Percentiles rank a stretch among this genome's conserved stretches.
Evolutionary conservation across 2,113 vertebrate species (phyloP).

Genomic region (Paradoxurus hermaphroditus): DNA sequence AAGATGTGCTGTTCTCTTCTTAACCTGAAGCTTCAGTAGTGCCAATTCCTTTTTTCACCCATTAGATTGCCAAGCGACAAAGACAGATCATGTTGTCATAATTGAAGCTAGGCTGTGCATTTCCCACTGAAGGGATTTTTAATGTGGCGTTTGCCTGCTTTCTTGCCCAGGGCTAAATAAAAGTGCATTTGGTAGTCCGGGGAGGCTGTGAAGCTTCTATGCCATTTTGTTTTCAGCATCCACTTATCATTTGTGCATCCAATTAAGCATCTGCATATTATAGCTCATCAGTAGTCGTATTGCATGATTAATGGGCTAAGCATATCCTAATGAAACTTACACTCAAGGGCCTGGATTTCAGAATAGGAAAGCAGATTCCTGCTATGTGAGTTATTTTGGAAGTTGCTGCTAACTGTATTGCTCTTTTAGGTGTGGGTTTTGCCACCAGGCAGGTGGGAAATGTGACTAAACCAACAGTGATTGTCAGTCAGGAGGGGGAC

Average conservation of each 20-base stretch:
- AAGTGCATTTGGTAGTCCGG: not conserved
- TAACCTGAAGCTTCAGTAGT: not conserved
- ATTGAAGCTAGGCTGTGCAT: not conserved
- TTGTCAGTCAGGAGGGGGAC: constrained; percentile 93
- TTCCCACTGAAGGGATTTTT: not conserved
- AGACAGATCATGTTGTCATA: not conserved
- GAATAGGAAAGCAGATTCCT: not conserved
- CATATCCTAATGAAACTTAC: not conserved
- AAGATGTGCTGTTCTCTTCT: not conserved
- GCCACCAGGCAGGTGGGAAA: constrained; percentile 94
- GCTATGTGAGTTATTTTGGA: not conserved
- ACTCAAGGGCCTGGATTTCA: not conserved
- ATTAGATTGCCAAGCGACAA: not conserved
- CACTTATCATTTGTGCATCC: not conserved
- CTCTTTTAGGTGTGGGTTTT: constrained; percentile 90
- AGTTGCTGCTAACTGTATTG: not conserved
- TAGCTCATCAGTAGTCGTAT: not conserved
- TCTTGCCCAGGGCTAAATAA: not conserved
- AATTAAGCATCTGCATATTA: not conserved
- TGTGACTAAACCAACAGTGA: constrained; percentile 93
- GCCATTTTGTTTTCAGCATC: not conserved
- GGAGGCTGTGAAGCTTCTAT: not conserved
- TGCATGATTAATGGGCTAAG: not conserved
- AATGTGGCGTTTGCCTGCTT: not conserved
- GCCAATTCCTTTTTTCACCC: not conserved